phyloP scores from a whole-genome alignment of 2,888 invertebrate species.

The Acheta domesticus region DNA sequence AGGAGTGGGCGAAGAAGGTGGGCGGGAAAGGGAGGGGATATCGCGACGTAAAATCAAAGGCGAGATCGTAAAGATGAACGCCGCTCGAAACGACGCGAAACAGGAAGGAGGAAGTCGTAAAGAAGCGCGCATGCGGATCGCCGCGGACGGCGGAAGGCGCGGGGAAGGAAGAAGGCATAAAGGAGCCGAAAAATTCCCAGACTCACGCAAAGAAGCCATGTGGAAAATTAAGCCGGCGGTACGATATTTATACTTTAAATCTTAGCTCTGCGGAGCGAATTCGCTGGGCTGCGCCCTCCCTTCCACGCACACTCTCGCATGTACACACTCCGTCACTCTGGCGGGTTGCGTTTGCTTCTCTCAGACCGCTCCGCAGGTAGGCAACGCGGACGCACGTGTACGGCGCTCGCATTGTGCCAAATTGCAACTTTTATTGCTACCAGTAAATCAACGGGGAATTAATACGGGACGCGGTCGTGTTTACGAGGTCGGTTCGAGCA shows the following conservation, averaged over 20 bases:
- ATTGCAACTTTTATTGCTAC: conserved; percentile 4
- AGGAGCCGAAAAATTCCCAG: not conserved
- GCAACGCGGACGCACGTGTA: not conserved
- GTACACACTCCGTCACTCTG: too few relatives aligned
- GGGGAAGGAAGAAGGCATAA: not conserved
- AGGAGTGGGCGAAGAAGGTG: not conserved
- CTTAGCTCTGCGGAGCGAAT: not conserved
- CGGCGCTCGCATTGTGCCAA: not conserved
- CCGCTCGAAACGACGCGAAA: not conserved
- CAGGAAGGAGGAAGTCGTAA: conserved; percentile 18
- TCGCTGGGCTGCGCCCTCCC: too few relatives aligned
- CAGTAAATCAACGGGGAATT: not conserved
- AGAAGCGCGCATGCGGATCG: not conserved
- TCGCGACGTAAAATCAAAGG: conserved; percentile 18
- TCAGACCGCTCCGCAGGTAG: not conserved
- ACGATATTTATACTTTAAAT: conserved; percentile 1
- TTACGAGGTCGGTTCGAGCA: not conserved
- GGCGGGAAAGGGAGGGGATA: not conserved
- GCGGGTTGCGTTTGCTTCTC: too few relatives aligned
- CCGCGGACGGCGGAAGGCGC: not conserved
- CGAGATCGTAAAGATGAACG: not conserved
- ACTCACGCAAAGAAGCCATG: not conserved
- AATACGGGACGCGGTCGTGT: not conserved
- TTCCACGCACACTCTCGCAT: too few relatives aligned
- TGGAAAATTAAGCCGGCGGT: conserved; percentile 3